Conservation (phyloP, 2,797 vertebrate species). For the Sebastiscus albofasciatus region DNA sequence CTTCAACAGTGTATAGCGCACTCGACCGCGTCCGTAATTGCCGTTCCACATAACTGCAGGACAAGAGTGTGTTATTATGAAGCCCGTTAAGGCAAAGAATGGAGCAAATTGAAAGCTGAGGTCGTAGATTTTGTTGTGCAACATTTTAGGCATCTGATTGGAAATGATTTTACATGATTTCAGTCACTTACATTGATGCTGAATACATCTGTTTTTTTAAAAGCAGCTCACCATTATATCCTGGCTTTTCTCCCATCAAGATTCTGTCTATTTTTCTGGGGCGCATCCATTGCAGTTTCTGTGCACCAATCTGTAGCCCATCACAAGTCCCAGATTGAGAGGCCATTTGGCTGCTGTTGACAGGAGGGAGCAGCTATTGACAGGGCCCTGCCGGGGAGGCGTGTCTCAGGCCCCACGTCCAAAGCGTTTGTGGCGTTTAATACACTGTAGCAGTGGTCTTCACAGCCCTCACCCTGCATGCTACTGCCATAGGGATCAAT, state of each 20-base stretch:
- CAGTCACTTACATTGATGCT: constrained; percentile 39
- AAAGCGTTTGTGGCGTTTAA: constrained; percentile 87
- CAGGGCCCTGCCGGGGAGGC: constrained; percentile 81
- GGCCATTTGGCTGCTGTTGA: constrained; percentile 85
- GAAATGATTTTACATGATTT: constrained; percentile 56
- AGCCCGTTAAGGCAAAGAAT: constrained; percentile 65
- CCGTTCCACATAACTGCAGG: constrained; percentile 57
- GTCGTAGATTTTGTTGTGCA: constrained; percentile 58
- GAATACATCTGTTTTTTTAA: constrained; percentile 18
- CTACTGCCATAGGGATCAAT: constrained; percentile 82
- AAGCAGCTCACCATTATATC: constrained; percentile 31
- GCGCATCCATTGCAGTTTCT: constrained; percentile 48
- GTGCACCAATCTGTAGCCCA: constrained; percentile 64
- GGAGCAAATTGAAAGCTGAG: constrained; percentile 60
- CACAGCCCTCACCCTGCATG: constrained; percentile 74
- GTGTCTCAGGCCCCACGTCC: constrained; percentile 80
- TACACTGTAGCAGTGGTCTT: constrained; percentile 84
- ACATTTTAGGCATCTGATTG: constrained; percentile 49
- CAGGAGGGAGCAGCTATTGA: constrained; percentile 85
- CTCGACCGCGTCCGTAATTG: constrained; percentile 64
- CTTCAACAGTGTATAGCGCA: constrained; percentile 40
- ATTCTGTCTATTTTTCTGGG: constrained; percentile 41
- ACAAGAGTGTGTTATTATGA: constrained; percentile 63
- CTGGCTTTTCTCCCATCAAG: constrained; percentile 5
- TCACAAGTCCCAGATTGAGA: constrained; percentile 80